Base-by-base conservation (phyloP, 2,888 invertebrate species). In the Limnephilus auricula region DNA sequence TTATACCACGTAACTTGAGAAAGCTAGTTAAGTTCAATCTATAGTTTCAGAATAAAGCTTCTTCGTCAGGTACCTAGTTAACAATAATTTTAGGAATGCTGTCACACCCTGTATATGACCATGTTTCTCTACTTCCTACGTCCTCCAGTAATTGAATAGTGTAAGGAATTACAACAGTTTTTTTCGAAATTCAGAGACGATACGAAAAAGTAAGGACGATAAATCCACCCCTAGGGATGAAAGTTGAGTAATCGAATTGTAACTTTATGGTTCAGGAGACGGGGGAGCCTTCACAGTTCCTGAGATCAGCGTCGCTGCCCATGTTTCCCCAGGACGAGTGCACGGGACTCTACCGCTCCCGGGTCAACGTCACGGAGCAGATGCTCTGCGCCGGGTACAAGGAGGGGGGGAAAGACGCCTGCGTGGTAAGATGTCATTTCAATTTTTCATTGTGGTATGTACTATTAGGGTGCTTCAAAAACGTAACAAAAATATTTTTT, bases 321-420 rank as follows among this genome's bases (percentile, higher is more conserved):
- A 65, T 93, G 79, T 93, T 91, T 50, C 92, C 93, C 18, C 91
- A 92, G 15, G 91, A 91, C n/a, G 93, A 92, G 50, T 93, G 93
- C 80, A 78, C 32, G 2, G 87, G 90, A 18, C 65, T 93, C n/a
- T 93, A 93, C 82, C 40, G 78, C 0, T 78, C 89, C 3, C 87
- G 79, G 13, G 79, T 92, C n/a, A 92, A 91, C 88, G 92, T 93
- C 37, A 93, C 93, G 0, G 37, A 50, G 4, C 90, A 92, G 85
- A 93, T 93, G 93, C 79, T 93, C 30, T 93, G 93, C 40, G 93
- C 91, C 45, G 93, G 93, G 4, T 93, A 89, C 89, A 90, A 88
- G 90, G 90, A 92, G n/a, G 93, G 93, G 4, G 93, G 93, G 80
- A 88, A 86, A 83, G 93, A 93, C 50, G 93, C 93, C 15, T 93